Evolutionary conservation across 2,113 vertebrate species (phyloP).

Genomic region (Aplodontia rufa): DNA sequence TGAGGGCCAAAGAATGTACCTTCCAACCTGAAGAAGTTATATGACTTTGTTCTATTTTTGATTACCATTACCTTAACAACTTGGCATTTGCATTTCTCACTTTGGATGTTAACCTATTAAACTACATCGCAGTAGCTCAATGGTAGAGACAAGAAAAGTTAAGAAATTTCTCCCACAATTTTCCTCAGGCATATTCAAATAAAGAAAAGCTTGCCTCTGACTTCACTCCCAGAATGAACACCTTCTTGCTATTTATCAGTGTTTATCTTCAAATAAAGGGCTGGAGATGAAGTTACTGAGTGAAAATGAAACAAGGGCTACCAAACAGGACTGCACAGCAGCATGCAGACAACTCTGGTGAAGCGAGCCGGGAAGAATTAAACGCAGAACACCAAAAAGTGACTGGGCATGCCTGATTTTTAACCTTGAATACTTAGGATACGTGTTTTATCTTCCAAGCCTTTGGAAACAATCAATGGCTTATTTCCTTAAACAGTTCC

Average conservation of each 20-base stretch:
- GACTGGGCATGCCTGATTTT: background rate
- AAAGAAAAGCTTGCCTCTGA: background rate
- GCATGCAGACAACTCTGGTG: background rate
- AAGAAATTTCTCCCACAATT: background rate
- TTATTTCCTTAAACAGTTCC: background rate
- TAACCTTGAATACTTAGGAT: background rate
- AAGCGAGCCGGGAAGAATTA: background rate
- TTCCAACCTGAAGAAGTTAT: background rate
- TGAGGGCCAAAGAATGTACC: background rate
- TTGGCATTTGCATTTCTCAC: background rate
- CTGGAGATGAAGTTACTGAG: background rate
- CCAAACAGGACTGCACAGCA: background rate
- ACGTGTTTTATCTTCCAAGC: background rate
- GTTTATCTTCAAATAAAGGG: background rate
- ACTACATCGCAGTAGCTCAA: background rate
- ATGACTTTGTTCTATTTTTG: background rate
- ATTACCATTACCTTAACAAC: background rate
- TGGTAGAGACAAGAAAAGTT: background rate
- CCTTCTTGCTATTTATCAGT: background rate
- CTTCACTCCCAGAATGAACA: constrained; percentile 32
- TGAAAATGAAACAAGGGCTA: background rate
- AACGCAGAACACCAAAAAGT: background rate
- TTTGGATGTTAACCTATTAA: background rate
- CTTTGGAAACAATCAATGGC: background rate
- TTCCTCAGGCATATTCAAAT: background rate